A percentile compares a stretch with the other conserved stretches of the same genome.
phyloP scores from a whole-genome alignment of 2,113 vertebrate species.

The Platanista minor region DNA sequence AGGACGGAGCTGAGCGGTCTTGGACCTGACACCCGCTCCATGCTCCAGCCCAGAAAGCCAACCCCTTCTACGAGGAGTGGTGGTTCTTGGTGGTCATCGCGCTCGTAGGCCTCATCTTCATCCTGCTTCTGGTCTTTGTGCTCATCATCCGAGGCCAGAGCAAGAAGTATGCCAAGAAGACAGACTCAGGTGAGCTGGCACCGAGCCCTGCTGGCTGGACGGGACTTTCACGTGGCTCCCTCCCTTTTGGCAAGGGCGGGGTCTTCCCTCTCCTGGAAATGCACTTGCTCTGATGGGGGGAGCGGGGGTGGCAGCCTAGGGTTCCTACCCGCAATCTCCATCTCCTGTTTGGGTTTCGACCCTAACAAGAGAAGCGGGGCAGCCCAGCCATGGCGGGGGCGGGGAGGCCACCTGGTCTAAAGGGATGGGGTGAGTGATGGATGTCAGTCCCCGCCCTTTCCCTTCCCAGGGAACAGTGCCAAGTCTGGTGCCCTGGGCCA shows the following conservation, averaged over 20 bases:
- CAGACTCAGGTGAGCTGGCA: conserved; percentile 86
- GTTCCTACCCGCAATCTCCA: neutral
- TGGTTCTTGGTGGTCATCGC: conserved; percentile 98
- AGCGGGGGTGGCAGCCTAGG: neutral
- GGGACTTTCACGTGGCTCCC: fast-evolving
- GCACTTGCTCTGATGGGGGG: neutral
- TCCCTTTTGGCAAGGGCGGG: neutral
- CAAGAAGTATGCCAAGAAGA: conserved; percentile 97
- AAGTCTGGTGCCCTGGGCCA: conserved; percentile 92
- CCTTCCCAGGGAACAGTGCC: conserved; percentile 86
- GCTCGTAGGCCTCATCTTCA: conserved; percentile 95
- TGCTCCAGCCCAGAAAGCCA: conserved; percentile 91
- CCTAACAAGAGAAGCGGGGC: neutral
- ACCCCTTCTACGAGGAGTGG: conserved; percentile 97
- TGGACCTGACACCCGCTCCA: neutral
- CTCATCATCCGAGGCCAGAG: conserved; percentile 97
- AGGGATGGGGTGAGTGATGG: neutral
- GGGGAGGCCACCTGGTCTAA: neutral
- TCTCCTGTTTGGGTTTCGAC: neutral
- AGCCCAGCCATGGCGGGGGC: neutral
- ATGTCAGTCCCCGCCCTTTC: neutral
- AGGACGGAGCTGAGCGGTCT: fast-evolving
- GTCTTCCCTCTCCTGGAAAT: neutral
- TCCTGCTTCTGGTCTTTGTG: conserved; percentile 94
- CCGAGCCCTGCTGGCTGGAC: fast-evolving